Conservation (phyloP, 1,140 invertebrate species). For the Cotesia chilonis region DNA sequence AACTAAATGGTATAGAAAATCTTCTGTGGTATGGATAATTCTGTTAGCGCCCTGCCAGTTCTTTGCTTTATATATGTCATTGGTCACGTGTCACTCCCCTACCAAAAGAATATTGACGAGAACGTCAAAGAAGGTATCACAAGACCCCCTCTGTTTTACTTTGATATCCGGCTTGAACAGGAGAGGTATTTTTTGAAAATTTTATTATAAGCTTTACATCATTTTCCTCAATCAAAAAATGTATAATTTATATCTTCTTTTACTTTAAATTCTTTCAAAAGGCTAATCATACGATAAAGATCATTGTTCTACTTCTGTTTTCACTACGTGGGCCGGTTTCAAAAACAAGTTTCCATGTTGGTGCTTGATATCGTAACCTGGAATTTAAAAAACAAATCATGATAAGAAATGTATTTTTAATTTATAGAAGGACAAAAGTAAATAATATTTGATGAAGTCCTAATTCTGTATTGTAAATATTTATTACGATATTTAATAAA, state of each 20-base stretch:
- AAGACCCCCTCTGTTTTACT: constrained; percentile 29
- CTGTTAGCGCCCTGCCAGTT: constrained; percentile 60
- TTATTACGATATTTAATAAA: not conserved
- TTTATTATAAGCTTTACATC: not conserved
- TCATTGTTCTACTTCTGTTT: constrained; percentile 20
- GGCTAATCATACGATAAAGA: constrained; percentile 10
- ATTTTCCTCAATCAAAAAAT: not conserved
- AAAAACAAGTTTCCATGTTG: constrained; percentile 36
- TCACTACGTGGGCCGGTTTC: constrained; percentile 30
- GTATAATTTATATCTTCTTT: not conserved
- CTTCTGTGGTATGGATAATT: constrained; percentile 58
- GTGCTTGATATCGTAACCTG: constrained; percentile 15
- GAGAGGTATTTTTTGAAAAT: constrained; percentile 34
- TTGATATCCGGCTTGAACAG: constrained; percentile 16
- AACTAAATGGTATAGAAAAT: constrained; percentile 41
- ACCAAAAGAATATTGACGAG: constrained; percentile 31
- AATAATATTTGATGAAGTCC: not conserved
- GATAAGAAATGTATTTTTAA: no score
- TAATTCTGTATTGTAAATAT: not conserved
- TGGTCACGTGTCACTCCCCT: constrained; percentile 62
- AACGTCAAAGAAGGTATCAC: constrained; percentile 36
- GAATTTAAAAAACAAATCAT: constrained; percentile 13
- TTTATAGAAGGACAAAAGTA: not conserved
- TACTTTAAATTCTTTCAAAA: not conserved
- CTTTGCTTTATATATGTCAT: constrained; percentile 64